Evolutionary conservation across 2,888 invertebrate species (phyloP).

Genomic region (Lasioglossum calceatum): DNA sequence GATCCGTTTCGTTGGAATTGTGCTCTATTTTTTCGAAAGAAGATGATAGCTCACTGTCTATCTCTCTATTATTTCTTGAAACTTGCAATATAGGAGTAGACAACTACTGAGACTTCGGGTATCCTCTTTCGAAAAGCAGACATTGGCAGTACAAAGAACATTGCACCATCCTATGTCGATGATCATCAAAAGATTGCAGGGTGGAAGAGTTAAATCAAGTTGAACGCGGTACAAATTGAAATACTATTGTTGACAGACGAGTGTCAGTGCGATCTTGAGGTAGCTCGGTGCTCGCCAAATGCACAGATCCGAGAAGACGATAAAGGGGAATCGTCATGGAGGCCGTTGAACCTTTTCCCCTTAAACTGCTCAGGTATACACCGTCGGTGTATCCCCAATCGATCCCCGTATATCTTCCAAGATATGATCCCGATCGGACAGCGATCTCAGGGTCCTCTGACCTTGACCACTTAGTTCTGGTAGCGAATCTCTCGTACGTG

Average conservation of each 20-base stretch:
- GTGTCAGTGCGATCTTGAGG: constrained; percentile 24
- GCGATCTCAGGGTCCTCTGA: constrained; percentile 64
- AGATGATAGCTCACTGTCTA: too few species aligned
- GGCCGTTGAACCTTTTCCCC: constrained; percentile 53
- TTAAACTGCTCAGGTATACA: constrained; percentile 48
- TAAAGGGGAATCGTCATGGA: constrained; percentile 43
- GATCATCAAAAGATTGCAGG: neutral
- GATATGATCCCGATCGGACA: constrained; percentile 55
- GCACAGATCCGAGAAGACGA: constrained; percentile 37
- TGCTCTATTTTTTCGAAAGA: too few species aligned
- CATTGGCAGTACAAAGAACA: neutral
- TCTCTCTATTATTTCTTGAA: too few species aligned
- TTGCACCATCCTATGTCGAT: too few species aligned
- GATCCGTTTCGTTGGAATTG: too few species aligned
- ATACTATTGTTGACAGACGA: constrained; percentile 8
- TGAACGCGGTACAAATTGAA: neutral
- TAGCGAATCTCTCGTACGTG: constrained; percentile 41
- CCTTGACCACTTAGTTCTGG: constrained; percentile 63
- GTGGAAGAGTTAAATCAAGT: neutral
- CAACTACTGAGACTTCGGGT: neutral
- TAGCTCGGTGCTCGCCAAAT: constrained; percentile 18
- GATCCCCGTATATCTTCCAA: constrained; percentile 56
- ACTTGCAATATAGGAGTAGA: too few species aligned
- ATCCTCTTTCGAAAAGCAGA: neutral
- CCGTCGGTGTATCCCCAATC: constrained; percentile 51